Conservation (phyloP, 2,888 invertebrate genomes). For the Nomada hirtipes region DNA sequence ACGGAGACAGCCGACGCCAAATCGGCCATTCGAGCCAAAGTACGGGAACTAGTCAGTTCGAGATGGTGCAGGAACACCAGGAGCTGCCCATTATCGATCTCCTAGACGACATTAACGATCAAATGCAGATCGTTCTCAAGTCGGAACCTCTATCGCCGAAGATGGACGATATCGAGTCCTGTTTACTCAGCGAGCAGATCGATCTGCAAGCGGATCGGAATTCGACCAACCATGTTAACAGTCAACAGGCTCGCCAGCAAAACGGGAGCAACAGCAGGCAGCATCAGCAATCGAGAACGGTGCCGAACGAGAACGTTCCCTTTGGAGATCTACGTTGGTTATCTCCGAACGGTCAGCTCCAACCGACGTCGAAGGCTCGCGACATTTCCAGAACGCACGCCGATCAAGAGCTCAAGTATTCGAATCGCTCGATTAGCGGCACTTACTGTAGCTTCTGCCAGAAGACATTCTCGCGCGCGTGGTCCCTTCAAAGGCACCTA, state of each 20-base stretch:
- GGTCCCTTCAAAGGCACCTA: conserved; percentile 85
- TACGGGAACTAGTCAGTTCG: conserved; percentile 70
- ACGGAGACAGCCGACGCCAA: conserved; percentile 74
- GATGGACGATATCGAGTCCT: conserved; percentile 76
- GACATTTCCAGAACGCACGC: conserved; percentile 35
- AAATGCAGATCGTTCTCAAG: conserved; percentile 79
- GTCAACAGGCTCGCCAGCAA: conserved; percentile 37
- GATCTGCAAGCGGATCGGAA: conserved; percentile 51
- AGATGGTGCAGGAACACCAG: conserved; percentile 63
- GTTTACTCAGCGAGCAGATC: conserved; percentile 71
- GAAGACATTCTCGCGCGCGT: conserved; percentile 85
- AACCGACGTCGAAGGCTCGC: conserved; percentile 47
- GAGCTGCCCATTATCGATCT: conserved; percentile 81
- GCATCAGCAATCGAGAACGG: conserved; percentile 38
- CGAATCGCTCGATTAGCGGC: conserved; percentile 65
- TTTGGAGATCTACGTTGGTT: conserved; percentile 65
- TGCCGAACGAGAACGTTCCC: conserved; percentile 22
- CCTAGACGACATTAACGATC: conserved; percentile 80
- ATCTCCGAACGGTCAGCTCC: conserved; percentile 55
- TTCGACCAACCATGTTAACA: conserved; percentile 5
- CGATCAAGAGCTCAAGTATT: conserved; percentile 61
- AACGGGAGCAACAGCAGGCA: conserved; percentile 25
- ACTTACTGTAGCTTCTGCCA: conserved; percentile 84
- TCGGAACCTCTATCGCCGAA: conserved; percentile 80
- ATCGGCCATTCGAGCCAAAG: conserved; percentile 73